Percentiles rank a stretch among this genome's conserved stretches.
phyloP scores from a whole-genome alignment of 2,113 vertebrate genomes.

The Tringa solitaria region DNA sequence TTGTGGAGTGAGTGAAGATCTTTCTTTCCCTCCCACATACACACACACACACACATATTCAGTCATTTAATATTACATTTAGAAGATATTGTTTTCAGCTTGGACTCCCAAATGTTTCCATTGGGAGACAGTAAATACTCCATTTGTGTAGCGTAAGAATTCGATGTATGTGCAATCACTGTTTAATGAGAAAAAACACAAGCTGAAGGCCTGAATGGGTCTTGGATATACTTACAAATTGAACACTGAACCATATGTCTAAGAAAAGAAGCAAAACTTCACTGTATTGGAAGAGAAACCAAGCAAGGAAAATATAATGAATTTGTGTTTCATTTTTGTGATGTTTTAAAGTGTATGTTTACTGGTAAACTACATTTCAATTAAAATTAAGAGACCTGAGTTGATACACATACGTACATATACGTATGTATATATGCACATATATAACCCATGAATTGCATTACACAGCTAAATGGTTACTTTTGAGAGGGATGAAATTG shows the following conservation, averaged over 20 bases:
- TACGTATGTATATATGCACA: background rate
- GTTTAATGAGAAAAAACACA: background rate
- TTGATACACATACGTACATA: background rate
- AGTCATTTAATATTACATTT: background rate
- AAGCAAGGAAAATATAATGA: background rate
- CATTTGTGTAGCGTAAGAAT: background rate
- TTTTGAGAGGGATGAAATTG: background rate
- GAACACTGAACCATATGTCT: background rate
- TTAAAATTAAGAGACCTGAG: background rate
- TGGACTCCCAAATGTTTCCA: background rate
- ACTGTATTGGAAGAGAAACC: background rate
- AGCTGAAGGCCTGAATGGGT: background rate
- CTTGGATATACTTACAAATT: background rate
- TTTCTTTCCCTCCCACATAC: background rate
- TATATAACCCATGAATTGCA: background rate
- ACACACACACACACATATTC: background rate
- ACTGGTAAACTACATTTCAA: background rate
- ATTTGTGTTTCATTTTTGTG: background rate
- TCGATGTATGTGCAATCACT: background rate
- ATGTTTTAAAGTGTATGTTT: background rate
- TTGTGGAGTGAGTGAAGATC: background rate
- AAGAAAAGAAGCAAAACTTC: background rate
- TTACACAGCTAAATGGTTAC: background rate
- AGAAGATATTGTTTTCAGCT: background rate
- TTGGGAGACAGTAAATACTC: background rate